Evolutionary conservation across 2,113 vertebrate species (phyloP).

Genomic region (Hemibagrus wyckioides): DNA sequence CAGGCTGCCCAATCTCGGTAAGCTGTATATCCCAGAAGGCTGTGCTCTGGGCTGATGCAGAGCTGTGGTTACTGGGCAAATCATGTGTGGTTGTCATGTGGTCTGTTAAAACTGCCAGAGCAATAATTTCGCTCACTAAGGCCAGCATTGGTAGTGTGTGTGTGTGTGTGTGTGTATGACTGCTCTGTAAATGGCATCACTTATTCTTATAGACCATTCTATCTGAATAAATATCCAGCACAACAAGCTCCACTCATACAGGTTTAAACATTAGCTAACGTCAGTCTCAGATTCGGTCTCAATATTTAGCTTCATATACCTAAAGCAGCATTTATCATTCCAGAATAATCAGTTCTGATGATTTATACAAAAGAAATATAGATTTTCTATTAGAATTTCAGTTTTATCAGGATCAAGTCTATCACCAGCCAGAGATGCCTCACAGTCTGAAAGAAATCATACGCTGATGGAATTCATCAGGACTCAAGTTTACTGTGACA

Average conservation of each 20-base stretch:
- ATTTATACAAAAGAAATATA: not conserved
- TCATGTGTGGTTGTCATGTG: conserved; percentile 46
- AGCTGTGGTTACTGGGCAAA: conserved; percentile 42
- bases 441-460: not conserved
- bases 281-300: not conserved
- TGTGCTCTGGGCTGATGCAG: conserved; percentile 7
- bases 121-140: conserved; percentile 29
- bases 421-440: not conserved
- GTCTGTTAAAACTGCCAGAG: conserved; percentile 41
- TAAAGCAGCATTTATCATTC: not conserved
- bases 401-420: not conserved
- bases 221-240: not conserved
- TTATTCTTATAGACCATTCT: not conserved
- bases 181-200: not conserved
- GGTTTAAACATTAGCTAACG: not conserved
- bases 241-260: not conserved
- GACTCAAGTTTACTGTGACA: not conserved
- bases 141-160: not conserved
- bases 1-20: not conserved
- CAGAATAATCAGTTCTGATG: not conserved
- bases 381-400: not conserved
- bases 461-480: not conserved
- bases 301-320: not conserved
- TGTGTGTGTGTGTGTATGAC: conserved; percentile 1
- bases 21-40: conserved; percentile 35